A percentile compares a stretch with the other conserved stretches of the same genome.
These are phyloP conservation scores for Drosophila punjabiensis DNA, from an alignment of 1,140 invertebrate species.

Conservation along the genomic window DNA sequence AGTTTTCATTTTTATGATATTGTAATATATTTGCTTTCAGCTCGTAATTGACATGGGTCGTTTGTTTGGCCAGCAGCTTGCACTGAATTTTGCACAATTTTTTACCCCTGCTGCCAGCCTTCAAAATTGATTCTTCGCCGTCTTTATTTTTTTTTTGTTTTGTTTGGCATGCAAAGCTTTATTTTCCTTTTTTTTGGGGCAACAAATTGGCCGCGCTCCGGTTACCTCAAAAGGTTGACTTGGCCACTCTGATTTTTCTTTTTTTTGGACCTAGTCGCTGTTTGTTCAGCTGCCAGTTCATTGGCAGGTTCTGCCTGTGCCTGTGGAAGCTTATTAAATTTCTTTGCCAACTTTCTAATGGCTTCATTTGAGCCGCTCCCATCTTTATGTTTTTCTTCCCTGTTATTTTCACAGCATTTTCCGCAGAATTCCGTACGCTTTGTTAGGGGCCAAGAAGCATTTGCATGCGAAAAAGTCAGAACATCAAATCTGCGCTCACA, in stretches of 20 bases:
- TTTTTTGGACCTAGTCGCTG: conserved; percentile 35
- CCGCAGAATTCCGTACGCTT: conserved; percentile 17
- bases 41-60: conserved; percentile 83
- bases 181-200: conserved; percentile 8
- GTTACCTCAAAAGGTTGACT: conserved; percentile 75
- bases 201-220: conserved; percentile 75
- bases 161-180: conserved; percentile 2
- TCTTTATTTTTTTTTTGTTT: conserved; percentile 15
- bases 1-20: conserved; percentile 82
- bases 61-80: conserved; percentile 67
- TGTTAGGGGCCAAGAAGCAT: conserved; percentile 42
- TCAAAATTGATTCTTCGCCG: conserved; percentile 37
- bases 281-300: conserved; percentile 79
- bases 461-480: conserved; percentile 68
- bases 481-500: conserved; percentile 70
- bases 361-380: conserved; percentile 56
- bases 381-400: conserved; percentile 29
- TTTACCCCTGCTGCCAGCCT: conserved; percentile 7
- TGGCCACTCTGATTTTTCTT: conserved; percentile 42
- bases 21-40: conserved; percentile 84
- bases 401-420: conserved; percentile 20
- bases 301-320: conserved; percentile 55
- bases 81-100: conserved; percentile 33
- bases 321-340: conserved; percentile 70
- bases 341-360: conserved; percentile 72